Conservation (phyloP, 92 coral and sea anemone species). For the Palythoa caribaeorum region DNA sequence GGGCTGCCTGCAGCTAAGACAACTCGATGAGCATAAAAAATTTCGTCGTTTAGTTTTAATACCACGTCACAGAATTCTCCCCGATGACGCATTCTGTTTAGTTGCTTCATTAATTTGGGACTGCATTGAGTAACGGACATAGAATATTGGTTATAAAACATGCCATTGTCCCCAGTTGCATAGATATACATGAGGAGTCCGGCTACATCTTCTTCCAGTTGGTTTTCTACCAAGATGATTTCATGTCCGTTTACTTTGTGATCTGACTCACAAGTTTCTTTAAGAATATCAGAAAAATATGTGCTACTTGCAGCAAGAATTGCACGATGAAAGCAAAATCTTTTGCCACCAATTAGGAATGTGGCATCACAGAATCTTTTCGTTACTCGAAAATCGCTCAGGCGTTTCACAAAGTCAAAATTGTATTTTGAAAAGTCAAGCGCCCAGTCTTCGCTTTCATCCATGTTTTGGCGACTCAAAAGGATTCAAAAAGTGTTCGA, state of each 20-base stretch:
- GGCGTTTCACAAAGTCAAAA: slow-evolving; percentile 38
- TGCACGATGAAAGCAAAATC: slow-evolving; percentile 11
- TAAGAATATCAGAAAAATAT: slow-evolving; percentile 7
- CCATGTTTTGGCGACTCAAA: too few relatives aligned
- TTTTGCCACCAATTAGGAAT: not conserved
- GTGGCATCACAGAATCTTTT: slow-evolving; percentile 17
- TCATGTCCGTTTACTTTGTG: not conserved
- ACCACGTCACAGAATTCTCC: slow-evolving; percentile 54
- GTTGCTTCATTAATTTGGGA: slow-evolving; percentile 32
- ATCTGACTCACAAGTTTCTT: not conserved
- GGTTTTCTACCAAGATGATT: not conserved
- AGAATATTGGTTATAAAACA: not conserved
- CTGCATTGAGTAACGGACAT: slow-evolving; percentile 17
- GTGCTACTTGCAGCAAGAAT: slow-evolving; percentile 32
- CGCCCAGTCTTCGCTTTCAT: not conserved
- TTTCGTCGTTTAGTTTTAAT: slow-evolving; percentile 51
- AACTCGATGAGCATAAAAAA: slow-evolving; percentile 52
- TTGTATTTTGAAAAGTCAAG: slow-evolving; percentile 44
- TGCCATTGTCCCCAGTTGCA: not conserved
- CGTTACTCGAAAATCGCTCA: slow-evolving; percentile 30
- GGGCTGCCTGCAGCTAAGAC: slow-evolving; percentile 63
- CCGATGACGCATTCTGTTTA: slow-evolving; percentile 44
- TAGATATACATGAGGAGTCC: slow-evolving; percentile 10
- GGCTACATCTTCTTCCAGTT: not conserved
- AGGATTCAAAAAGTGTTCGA: not conserved